phyloP scores from a whole-genome alignment of 2,113 vertebrate genomes.

The Sinocyclocheilus grahami region DNA sequence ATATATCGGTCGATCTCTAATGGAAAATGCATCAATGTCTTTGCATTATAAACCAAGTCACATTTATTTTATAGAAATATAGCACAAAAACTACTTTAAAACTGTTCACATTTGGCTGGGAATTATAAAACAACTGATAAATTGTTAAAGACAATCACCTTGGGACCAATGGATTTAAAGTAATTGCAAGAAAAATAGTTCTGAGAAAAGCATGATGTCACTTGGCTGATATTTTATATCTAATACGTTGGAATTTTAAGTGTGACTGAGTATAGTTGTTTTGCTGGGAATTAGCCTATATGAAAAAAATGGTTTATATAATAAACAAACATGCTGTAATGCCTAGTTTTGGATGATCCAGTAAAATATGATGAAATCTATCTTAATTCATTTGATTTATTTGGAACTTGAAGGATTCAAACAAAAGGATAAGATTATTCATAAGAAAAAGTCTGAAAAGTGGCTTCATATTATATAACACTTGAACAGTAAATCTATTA shows the following conservation, averaged over 20 bases:
- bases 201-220: background rate
- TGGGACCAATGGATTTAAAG: background rate
- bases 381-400: background rate
- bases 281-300: background rate
- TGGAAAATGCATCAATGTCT: background rate
- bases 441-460: background rate
- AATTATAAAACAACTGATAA: background rate
- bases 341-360: background rate
- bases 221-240: background rate
- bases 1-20: too few relatives aligned
- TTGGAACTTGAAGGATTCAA: background rate
- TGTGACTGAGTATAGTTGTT: background rate
- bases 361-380: background rate
- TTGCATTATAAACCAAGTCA: background rate
- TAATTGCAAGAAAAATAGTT: background rate
- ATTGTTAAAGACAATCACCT: background rate
- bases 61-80: background rate
- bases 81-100: background rate
- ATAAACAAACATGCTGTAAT: background rate
- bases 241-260: background rate
- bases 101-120: background rate
- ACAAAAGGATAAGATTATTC: constrained; percentile 4
- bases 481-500: background rate
- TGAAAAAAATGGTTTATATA: background rate
- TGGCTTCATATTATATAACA: background rate